Base-by-base conservation (phyloP, 2,797 vertebrate species). In the Morelia viridis region DNA sequence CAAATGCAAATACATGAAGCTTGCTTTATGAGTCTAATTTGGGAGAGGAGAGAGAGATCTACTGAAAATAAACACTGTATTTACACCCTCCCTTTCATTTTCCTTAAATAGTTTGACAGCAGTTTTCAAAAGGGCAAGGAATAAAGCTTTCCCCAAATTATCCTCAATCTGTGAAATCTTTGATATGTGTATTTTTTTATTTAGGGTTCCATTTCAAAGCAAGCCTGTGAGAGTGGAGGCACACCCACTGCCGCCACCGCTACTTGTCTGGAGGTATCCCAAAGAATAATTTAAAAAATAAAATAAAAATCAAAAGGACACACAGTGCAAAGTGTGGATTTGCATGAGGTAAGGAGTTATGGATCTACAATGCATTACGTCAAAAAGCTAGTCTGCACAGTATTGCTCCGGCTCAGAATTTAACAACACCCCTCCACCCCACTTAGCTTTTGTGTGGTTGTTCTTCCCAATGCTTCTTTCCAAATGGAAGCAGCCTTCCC, bases 61-160 rank as follows among this genome's bases (percentile, higher is more conserved):
- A 80, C 24, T 96, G 97, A 97, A 97, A 97, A 97, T 97, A 96
- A 97, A 96, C 95, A 28, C 13, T 84, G 89, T 97, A 98, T 97
- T 96, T 97, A 97, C 97, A 97, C 94, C 95, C 92, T 91, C 94
- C 95, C 93, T 91, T 76, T 57, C 94, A 95, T 96, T 96, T 87
- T 95, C 94, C 91, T 85, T 88, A 85, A 87, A 92, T 71, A 93
- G 64, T 60, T 90, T 84, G 90, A 93, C 92, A 93, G 94, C 92
- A 90, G 95, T 95, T 92, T 92, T 91, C 92, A 94, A 94, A 85
- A 64, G 46, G n/a, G 93, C 22, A 92, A 94, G 12, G 90, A 94
- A 91, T 93, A 93, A 94, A 94, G 12, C 56, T 87, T 87, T 6
- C 28, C 8, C 2, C 89, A 50, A 19, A 12, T 17, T 46, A 5